phyloP scores from a whole-genome alignment of 92 coral and sea anemone species.

The Palythoa grandiflora region DNA sequence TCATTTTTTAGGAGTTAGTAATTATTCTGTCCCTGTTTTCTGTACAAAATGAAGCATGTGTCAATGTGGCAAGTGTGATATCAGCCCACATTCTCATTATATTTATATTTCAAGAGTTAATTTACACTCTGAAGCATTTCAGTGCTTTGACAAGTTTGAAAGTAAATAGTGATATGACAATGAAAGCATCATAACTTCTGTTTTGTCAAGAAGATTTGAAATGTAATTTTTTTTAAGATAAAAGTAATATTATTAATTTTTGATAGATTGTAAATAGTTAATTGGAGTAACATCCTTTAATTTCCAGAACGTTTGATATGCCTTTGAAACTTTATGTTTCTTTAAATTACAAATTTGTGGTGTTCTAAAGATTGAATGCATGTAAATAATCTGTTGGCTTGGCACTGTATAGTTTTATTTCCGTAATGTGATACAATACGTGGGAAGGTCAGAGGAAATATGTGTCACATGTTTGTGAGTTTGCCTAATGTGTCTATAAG shows the following conservation, averaged over 20 bases:
- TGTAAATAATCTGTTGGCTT: constrained; percentile 19
- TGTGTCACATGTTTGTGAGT: too few species aligned
- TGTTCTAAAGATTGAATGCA: neutral
- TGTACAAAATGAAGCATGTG: constrained; percentile 1
- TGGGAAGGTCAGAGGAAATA: constrained; percentile 6
- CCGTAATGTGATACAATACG: neutral
- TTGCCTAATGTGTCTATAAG: neutral
- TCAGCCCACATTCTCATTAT: neutral
- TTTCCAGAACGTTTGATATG: neutral
- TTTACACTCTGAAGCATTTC: neutral
- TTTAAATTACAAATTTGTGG: neutral
- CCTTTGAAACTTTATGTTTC: neutral
- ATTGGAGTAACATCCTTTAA: neutral
- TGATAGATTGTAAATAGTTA: neutral
- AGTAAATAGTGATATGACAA: neutral
- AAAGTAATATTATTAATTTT: too few species aligned
- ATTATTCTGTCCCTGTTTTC: neutral
- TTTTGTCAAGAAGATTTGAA: neutral
- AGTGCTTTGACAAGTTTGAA: constrained; percentile 2
- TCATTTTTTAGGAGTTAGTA: neutral
- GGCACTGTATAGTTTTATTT: constrained; percentile 17
- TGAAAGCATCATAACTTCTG: neutral
- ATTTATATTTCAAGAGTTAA: constrained; percentile 14
- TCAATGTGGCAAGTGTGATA: neutral
- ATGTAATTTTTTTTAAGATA: neutral